Conservation (phyloP, 2,797 vertebrate genomes). For the Enteromius anoplus region DNA sequence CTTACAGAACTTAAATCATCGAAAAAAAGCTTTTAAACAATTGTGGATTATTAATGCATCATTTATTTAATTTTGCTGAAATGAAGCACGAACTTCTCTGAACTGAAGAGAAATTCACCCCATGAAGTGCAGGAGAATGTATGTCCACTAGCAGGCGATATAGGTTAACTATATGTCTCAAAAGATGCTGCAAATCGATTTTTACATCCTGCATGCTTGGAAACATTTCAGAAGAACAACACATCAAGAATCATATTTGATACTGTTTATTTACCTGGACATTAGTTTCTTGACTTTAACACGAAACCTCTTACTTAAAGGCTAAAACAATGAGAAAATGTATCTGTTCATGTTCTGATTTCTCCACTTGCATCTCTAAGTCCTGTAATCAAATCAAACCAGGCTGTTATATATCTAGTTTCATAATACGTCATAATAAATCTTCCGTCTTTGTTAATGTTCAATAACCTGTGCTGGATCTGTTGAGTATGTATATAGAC, state of each 20-base stretch:
- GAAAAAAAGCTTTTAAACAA: not conserved
- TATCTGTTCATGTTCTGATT: not conserved
- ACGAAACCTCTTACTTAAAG: not conserved
- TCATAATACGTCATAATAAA: not conserved
- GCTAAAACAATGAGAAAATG: not conserved
- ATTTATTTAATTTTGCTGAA: not conserved
- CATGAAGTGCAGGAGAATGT: not conserved
- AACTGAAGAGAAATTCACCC: not conserved
- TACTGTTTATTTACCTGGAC: not conserved
- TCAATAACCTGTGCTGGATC: not conserved
- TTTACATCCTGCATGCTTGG: not conserved
- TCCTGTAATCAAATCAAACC: not conserved
- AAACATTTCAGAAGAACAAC: not conserved
- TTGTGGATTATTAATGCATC: not conserved
- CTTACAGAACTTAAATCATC: not conserved
- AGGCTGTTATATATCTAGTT: not conserved
- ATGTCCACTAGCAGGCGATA: conserved; percentile 31
- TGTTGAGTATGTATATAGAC: conserved; percentile 13
- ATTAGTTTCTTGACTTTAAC: not conserved
- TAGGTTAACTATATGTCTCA: not conserved
- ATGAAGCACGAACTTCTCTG: not conserved
- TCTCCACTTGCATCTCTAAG: not conserved
- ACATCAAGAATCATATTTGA: not conserved
- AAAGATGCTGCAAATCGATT: not conserved
- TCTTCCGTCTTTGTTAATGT: not conserved